Evolutionary conservation across 2,113 vertebrate species (phyloP).

Genomic region (Tapirus terrestris): DNA sequence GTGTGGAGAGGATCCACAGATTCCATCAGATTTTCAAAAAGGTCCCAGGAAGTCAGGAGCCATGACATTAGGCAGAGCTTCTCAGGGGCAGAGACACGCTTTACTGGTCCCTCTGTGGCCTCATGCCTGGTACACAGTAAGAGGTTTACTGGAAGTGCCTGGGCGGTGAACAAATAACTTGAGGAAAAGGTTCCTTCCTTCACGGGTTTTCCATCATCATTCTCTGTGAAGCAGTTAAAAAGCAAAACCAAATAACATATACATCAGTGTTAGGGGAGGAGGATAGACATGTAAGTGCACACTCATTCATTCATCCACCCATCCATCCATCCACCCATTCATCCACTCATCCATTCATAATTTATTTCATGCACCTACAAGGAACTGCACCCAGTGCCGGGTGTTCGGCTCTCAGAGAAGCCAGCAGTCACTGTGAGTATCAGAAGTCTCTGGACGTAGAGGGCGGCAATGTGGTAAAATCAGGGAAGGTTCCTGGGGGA

Average conservation of each 20-base stretch:
- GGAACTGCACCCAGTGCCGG: neutral
- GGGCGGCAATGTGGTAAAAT: fast-evolving
- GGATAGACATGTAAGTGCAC: fast-evolving
- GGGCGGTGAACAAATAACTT: neutral
- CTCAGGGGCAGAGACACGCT: neutral
- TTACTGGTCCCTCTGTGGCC: neutral
- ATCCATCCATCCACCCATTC: neutral
- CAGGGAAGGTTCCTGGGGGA: neutral
- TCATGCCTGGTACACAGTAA: neutral
- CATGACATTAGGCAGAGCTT: neutral
- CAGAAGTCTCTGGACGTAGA: neutral
- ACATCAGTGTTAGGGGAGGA: neutral
- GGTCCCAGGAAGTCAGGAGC: neutral
- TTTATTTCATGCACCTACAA: neutral
- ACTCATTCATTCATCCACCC: neutral
- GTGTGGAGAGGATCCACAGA: too few relatives aligned
- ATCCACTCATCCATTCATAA: neutral
- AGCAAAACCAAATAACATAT: neutral
- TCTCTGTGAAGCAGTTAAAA: neutral
- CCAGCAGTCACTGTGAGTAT: neutral
- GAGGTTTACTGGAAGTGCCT: neutral
- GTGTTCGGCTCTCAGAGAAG: neutral
- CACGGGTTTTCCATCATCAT: neutral
- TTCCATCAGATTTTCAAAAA: neutral
- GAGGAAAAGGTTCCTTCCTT: neutral